A percentile compares a stretch with the other conserved stretches of the same genome.
Evolutionary conservation across 2,888 invertebrate species (phyloP).

Genomic region (Amblyjoppa fuscipennis): DNA sequence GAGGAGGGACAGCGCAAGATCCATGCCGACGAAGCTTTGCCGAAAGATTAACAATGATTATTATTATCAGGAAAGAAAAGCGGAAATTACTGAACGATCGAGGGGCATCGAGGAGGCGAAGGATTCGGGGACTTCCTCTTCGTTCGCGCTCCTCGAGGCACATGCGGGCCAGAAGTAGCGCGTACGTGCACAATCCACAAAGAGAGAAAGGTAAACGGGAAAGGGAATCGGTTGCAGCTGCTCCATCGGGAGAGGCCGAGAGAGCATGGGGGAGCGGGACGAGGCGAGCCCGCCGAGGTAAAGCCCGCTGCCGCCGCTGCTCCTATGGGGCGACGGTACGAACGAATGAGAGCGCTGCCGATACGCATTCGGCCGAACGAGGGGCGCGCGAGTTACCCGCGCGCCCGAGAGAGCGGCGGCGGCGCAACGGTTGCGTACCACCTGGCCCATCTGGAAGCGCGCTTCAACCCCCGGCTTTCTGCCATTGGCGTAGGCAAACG

Average conservation of each 20-base stretch:
- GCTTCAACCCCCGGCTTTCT: conserved; percentile 31
- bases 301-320: conserved; percentile 23
- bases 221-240: conserved; percentile 66
- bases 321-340: conserved; percentile 3
- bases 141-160: conserved; percentile 32
- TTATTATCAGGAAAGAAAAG: neutral
- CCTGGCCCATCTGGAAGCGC: conserved; percentile 77
- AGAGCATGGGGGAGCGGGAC: conserved; percentile 17
- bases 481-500: conserved; percentile 46
- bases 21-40: too few relatives aligned
- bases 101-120: conserved; percentile 16
- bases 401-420: conserved; percentile 68
- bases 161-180: conserved; percentile 62
- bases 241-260: conserved; percentile 37
- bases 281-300: neutral
- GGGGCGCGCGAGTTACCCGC: conserved; percentile 6
- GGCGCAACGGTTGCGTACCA: conserved; percentile 82
- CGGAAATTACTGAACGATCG: neutral
- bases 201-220: conserved; percentile 27
- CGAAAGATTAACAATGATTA: neutral
- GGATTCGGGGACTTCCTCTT: conserved; percentile 7
- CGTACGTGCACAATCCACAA: conserved; percentile 42
- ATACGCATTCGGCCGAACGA: conserved; percentile 50
- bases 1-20: too few relatives aligned
- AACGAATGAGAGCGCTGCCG: conserved; percentile 69